Percentiles rank a stretch among this genome's conserved stretches.
Evolutionary conservation across 1,140 invertebrate species (phyloP).

Genomic region (Apis laboriosa): DNA sequence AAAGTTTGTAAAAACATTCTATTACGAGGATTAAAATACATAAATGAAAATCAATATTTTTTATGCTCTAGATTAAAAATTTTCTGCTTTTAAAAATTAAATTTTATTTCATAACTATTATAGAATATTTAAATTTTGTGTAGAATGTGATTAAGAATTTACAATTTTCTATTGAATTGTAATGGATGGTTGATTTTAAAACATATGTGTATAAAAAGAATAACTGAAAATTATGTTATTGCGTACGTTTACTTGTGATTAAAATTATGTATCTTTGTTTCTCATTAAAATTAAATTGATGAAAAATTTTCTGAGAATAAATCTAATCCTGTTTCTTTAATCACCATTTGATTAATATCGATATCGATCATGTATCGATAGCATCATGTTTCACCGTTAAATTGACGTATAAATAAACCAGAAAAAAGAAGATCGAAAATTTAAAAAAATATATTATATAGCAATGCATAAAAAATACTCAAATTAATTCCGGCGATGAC

Average conservation of each 20-base stretch:
- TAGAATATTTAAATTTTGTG: too few relatives aligned
- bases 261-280: not conserved
- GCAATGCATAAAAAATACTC: not conserved
- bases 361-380: not conserved
- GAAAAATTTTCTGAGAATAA: not conserved
- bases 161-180: too few relatives aligned
- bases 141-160: too few relatives aligned
- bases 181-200: too few relatives aligned
- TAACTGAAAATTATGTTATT: not conserved
- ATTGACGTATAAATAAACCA: not conserved
- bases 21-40: too few relatives aligned
- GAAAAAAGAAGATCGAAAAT: not conserved
- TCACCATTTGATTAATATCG: not conserved
- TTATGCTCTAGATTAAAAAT: too few relatives aligned
- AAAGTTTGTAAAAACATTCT: too few relatives aligned
- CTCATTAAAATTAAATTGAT: not conserved
- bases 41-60: too few relatives aligned
- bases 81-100: too few relatives aligned
- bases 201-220: not conserved
- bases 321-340: not conserved
- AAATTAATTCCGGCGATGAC: not conserved
- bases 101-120: too few relatives aligned
- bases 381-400: not conserved
- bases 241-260: too few relatives aligned
- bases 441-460: not conserved